Conservation (phyloP, 2,888 invertebrate species). For the Chalcosyrphus nemorum region DNA sequence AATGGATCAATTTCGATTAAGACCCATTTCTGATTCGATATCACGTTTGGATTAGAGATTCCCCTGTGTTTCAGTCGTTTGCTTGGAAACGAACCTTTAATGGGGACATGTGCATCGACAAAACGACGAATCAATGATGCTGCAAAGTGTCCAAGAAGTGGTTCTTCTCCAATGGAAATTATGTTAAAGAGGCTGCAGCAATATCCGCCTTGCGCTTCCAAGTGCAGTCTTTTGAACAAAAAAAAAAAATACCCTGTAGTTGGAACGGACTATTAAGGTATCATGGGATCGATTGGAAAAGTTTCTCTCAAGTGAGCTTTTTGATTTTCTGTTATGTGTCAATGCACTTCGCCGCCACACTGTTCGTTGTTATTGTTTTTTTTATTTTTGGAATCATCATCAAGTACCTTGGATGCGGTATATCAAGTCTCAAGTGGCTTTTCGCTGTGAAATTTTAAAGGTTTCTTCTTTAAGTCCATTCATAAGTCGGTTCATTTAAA, state of each 20-base stretch:
- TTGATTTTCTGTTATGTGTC: too few species aligned
- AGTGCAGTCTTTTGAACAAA: slow-evolving; percentile 29
- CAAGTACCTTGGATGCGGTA: slow-evolving; percentile 37
- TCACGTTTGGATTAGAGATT: slow-evolving; percentile 69
- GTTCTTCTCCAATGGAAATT: slow-evolving; percentile 63
- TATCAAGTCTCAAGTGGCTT: slow-evolving; percentile 36
- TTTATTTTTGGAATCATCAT: slow-evolving; percentile 22
- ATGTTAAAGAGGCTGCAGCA: slow-evolving; percentile 61
- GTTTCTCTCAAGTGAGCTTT: slow-evolving; percentile 61
- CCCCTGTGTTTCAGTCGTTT: slow-evolving; percentile 42
- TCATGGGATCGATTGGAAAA: slow-evolving; percentile 64
- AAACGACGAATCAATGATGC: slow-evolving; percentile 37
- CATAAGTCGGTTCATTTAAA: slow-evolving; percentile 13
- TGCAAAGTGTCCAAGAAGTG: slow-evolving; percentile 63
- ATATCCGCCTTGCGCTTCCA: background rate
- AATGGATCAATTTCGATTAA: slow-evolving; percentile 71
- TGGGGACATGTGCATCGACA: slow-evolving; percentile 49
- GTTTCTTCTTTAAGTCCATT: background rate
- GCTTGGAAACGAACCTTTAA: slow-evolving; percentile 6
- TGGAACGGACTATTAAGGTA: slow-evolving; percentile 32
- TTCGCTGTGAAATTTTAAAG: slow-evolving; percentile 2
- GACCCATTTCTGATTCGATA: slow-evolving; percentile 70
- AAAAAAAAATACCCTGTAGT: slow-evolving; percentile 10
- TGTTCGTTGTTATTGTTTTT: background rate
- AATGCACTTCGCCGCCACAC: background rate